Base-by-base conservation (phyloP, 2,797 vertebrate genomes). In the Cebuella pygmaea region DNA sequence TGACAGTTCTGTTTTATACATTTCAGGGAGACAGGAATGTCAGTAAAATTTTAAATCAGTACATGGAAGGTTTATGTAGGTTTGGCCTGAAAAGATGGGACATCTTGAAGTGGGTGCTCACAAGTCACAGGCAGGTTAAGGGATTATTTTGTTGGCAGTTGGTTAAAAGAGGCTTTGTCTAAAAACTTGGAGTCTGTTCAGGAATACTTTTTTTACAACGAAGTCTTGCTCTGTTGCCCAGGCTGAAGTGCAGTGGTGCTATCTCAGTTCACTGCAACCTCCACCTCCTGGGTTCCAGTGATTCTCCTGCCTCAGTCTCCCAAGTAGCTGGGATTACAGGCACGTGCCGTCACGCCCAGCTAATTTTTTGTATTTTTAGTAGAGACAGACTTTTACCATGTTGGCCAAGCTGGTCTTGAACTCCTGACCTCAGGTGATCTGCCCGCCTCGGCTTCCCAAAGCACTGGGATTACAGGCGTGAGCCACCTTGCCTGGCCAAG, bases 281-380 rank as follows among this genome's bases (percentile, higher is more conserved):
- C 33, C 33, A 17, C 64, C 33, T n/a, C 64, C 64, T 4, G 1
- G 64, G 64, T 67, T 67, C 64, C 64, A 67, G 64, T 0, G 15
- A n/a, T 67, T 1, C 33, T n/a, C 33, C 33, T 67, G 64, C 33
- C 7, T 67, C 64, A n/a, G 64, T 33, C 7, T 4, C 17, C 61
- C 0, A 0, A 17, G 64, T n/a, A 67, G 15, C 64, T 67, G 64
- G 33, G 33, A 67, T 67, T 67, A 67, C 61, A 67, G 7, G 61
- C 7, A n/a, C 2, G 1, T 4, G 33, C 15, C 61, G n/a, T 7
- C 33, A n/a, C 0, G 7, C 0, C 30, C 61, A n/a, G 33, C 61
- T 67, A n/a, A 67, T n/a, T 67, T 67, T 19, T n/a, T 67, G 61
- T n/a, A n/a, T 67, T 67, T 67, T 67, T 67, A 67, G 64, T n/a